These are phyloP conservation scores for Zelostemma sp. DNA, from an alignment of 1,140 invertebrate species.

Conservation along the genomic window DNA sequence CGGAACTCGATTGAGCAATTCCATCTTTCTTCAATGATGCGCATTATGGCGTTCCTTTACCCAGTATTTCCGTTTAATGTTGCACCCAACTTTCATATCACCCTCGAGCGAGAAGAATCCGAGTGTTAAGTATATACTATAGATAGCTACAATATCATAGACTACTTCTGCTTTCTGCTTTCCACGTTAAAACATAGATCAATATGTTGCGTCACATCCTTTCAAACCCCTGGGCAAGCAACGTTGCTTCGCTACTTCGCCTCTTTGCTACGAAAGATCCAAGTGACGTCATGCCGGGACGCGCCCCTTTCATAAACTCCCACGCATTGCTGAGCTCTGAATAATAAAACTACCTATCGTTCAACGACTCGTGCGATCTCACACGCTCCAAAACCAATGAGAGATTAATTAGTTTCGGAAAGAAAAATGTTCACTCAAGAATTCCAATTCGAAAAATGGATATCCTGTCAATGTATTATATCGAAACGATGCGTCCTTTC, in stretches of 20 bases:
- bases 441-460: too few species aligned
- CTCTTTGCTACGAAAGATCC: conserved; percentile 15
- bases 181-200: conserved; percentile 62
- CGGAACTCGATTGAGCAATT: background rate
- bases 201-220: conserved; percentile 68
- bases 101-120: conserved; percentile 10
- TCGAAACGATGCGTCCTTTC: too few species aligned
- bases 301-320: conserved; percentile 66
- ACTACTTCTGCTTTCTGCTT: conserved; percentile 26
- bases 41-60: background rate
- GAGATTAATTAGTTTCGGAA: background rate
- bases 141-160: conserved; percentile 26
- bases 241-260: conserved; percentile 19
- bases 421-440: too few species aligned
- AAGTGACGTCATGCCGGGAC: conserved; percentile 64
- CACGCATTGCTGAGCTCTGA: conserved; percentile 54
- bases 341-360: conserved; percentile 54
- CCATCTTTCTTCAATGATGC: background rate
- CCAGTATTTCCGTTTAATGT: too few species aligned
- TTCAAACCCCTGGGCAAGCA: conserved; percentile 44
- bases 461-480: too few species aligned
- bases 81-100: conserved; percentile 10
- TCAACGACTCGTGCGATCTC: conserved; percentile 34
- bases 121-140: conserved; percentile 16
- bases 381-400: background rate